Percentiles rank a stretch among this genome's conserved stretches.
Evolutionary conservation across 2,113 vertebrate species (phyloP).

Genomic region (Coryphaenoides rupestris): DNA sequence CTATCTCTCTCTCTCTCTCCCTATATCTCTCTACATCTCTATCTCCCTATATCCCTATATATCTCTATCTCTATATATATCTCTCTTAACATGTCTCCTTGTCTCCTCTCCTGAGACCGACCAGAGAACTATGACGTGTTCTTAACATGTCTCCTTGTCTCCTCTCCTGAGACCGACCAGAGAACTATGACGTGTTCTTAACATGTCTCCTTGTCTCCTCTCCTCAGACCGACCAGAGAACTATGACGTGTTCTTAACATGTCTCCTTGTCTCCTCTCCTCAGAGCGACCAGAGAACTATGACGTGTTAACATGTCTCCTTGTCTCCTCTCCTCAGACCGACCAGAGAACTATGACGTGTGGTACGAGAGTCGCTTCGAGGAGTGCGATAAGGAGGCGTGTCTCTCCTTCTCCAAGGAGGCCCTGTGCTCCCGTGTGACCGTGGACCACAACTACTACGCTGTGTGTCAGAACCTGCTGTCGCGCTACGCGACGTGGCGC

Average conservation of each 20-base stretch:
- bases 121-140: conserved; percentile 91
- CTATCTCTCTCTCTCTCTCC: too few relatives aligned
- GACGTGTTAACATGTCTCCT: conserved; percentile 81
- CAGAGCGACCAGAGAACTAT: conserved; percentile 86
- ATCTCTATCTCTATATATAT: too few relatives aligned
- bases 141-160: conserved; percentile 35
- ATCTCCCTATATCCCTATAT: too few relatives aligned
- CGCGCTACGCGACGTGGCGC: conserved; percentile 90
- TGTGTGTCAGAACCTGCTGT: conserved; percentile 95
- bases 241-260: conserved; percentile 54
- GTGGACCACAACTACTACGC: conserved; percentile 99
- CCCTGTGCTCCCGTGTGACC: conserved; percentile 89
- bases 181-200: conserved; percentile 52
- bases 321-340: conserved; percentile 79
- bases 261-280: neutral
- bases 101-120: conserved; percentile 43
- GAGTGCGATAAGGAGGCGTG: conserved; percentile 97
- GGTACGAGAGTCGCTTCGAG: conserved; percentile 98
- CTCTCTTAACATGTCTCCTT: too few relatives aligned
- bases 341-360: conserved; percentile 94
- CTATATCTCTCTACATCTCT: too few relatives aligned
- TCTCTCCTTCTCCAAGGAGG: conserved; percentile 96
- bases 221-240: neutral
- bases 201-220: neutral
- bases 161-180: conserved; percentile 2